These are phyloP conservation scores for Epirrita christyi DNA, from an alignment of 2,888 invertebrate species.

Conservation along the genomic window DNA sequence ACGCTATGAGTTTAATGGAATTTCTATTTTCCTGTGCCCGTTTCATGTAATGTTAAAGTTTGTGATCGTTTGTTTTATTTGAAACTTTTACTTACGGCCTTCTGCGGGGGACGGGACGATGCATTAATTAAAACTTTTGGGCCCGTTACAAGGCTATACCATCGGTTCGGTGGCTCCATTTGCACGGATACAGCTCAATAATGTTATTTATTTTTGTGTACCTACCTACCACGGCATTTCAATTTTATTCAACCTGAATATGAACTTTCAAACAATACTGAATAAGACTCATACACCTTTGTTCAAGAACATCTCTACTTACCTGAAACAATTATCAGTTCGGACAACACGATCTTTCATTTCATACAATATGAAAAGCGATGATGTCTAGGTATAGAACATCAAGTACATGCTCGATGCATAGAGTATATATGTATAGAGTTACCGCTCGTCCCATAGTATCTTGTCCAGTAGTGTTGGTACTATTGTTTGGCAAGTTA, in stretches of 20 bases:
- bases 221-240: background rate
- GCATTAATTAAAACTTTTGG: conserved; percentile 41
- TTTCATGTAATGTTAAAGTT: conserved; percentile 33
- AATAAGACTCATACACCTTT: conserved; percentile 9
- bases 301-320: conserved; percentile 2
- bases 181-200: conserved; percentile 18
- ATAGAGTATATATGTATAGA: no score
- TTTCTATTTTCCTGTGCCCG: conserved; percentile 36
- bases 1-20: conserved; percentile 38
- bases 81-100: conserved; percentile 34
- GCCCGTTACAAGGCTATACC: conserved; percentile 28
- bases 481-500: conserved; percentile 60
- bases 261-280: background rate
- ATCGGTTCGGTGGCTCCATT: conserved; percentile 21
- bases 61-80: conserved; percentile 36
- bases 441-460: conserved; percentile 13
- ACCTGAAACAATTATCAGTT: conserved; percentile 10
- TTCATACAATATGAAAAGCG: conserved; percentile 18
- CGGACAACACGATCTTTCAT: conserved; percentile 20
- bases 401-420: no score
- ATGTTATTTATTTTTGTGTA: conserved; percentile 10
- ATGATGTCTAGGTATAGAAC: conserved; percentile 8
- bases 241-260: no score
- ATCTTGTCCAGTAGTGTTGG: conserved; percentile 30
- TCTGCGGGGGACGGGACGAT: conserved; percentile 32